Evolutionary conservation across 2,797 vertebrate genomes (phyloP).

Genomic region (Pangasius larnaudii): DNA sequence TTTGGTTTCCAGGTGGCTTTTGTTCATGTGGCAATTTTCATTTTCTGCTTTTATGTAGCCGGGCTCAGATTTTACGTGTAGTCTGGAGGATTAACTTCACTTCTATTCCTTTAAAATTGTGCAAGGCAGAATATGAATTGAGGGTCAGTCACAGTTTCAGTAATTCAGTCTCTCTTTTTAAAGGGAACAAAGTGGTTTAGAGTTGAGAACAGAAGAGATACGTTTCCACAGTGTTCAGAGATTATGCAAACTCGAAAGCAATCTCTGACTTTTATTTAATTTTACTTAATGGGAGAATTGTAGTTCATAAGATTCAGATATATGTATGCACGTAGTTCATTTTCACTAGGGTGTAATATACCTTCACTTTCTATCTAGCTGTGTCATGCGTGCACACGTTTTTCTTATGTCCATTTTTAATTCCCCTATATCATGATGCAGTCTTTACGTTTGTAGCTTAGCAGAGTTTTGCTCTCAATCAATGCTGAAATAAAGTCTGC

Average conservation of each 20-base stretch:
- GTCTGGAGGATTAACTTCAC: neutral
- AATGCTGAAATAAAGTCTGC: constrained; percentile 13
- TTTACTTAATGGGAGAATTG: neutral
- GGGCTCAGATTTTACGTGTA: neutral
- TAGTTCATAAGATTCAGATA: neutral
- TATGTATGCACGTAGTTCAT: neutral
- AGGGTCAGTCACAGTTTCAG: neutral
- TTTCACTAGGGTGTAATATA: neutral
- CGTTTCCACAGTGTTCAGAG: neutral
- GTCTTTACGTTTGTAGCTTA: neutral
- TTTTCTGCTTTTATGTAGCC: neutral
- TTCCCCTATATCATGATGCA: neutral
- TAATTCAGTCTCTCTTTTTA: neutral
- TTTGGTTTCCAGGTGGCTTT: neutral
- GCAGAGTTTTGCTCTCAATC: constrained; percentile 6
- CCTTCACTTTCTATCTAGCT: neutral
- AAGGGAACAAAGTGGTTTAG: no score
- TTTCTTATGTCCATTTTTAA: neutral
- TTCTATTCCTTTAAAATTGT: constrained; percentile 10
- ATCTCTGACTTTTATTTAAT: neutral
- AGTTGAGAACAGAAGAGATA: neutral
- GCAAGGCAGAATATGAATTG: neutral
- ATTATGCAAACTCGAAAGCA: neutral
- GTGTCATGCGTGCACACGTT: neutral
- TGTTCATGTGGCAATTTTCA: neutral